Base-by-base conservation (phyloP, 2,888 invertebrate species). In the Osmoderma eremita region DNA sequence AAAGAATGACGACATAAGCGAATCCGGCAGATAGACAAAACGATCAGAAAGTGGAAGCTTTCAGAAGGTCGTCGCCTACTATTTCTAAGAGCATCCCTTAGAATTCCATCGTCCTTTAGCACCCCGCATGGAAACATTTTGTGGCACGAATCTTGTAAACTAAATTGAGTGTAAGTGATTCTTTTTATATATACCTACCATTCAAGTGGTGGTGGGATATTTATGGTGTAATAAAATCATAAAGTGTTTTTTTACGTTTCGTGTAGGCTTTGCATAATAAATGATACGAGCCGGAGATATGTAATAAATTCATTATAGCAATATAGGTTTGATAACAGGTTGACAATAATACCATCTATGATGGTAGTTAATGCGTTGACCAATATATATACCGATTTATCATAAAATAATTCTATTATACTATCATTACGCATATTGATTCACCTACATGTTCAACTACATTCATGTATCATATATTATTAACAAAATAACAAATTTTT, bases 91-190 rank as follows among this genome's bases (percentile, higher is more conserved):
- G 64, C 50, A 24, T 64, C 53, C 45, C 45, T 58, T 58, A 48
- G 36, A 61, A 45, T 64, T 64, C 42, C 53, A 36, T 22, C 51
- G 41, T 42, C 64, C 64, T 41, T 53, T 45, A 45, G 53, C 53
- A 64, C 64, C 53, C 64, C 24, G 22, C 64, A 42, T 39, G 24
- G 45, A 12, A 51, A 51, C 64, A 51, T 63, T 51, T 41, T 39
- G 49, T 50, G 49, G 50, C 22, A 39, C 24, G 17, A 61, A 64
- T 61, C 58, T 45, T 61, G 58, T 61, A 45, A 61, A 61, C 58
- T 61, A 61, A 61, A 61, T 48, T 61, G 58, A 61, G 45, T 61
- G 58, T 48, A 61, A 61, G 58, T 48, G 45, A 61, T 45, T 61
- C 58, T 61, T 18, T 45, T 61, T 61, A 45, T 45, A 61, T 61